Evolutionary conservation across 2,113 vertebrate species (phyloP), one percentile per base, ranked within the genome.

Genomic region (Cervus canadensis): DNA sequence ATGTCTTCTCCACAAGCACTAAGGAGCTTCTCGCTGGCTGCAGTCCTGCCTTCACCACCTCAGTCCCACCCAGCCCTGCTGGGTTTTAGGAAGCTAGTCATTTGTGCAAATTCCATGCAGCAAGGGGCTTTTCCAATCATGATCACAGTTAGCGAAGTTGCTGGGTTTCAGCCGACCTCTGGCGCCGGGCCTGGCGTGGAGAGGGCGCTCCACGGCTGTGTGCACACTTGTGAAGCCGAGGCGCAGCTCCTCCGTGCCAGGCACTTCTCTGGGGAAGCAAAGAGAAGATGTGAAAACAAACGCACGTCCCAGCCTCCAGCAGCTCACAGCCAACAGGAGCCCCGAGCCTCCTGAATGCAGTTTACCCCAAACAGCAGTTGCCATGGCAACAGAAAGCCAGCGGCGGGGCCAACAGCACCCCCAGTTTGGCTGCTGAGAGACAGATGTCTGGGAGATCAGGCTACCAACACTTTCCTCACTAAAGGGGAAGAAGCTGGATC

Each of bases 321-420:
- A 21, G 91, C 87, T 64, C 76, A 17, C 50, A 33, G 71, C 36
- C 28, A 14, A 45, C 45, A n/a, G 88, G 59, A 87, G 28, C 60
- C 54, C 45, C 3, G 6, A 54, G 92, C 62, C 36, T 14, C 52
- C 25, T 43, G 36, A 19, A 67, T 19, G 45, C 71, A 30, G 59
- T 95, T 95, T 97, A 89, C 60, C 50, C 78, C n/a, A 95, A 95
- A 98, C 91, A 95, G 48, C 12, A 64, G 89, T 96, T 96, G 82
- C 96, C 48, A 3, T 1, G 8, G 95, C 60, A 91, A 90, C 56
- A 9, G 40, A 33, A 67, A 30, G 40, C 50, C 9, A 33, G 92
- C 13, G 1, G 52, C 45, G 1, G 30, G 84, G 84, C 83, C 54
- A 6, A 26, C 3, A 33, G 91, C 71, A 43, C 43, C 36, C 45